Base-by-base conservation (phyloP, 2,797 vertebrate species). In the Danio albolineatus region DNA sequence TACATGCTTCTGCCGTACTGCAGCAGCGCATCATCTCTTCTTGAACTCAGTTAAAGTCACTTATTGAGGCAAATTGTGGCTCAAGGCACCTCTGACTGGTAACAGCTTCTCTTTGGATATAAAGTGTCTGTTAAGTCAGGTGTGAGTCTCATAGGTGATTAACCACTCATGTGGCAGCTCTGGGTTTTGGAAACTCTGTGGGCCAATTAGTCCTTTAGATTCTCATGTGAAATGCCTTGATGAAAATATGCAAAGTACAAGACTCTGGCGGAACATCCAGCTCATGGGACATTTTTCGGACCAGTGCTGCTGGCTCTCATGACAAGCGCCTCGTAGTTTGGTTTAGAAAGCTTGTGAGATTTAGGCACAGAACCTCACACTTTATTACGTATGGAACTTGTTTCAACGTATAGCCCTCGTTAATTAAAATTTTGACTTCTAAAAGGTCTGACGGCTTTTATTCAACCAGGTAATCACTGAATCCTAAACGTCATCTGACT, bases 151-250 rank as follows among this genome's bases (percentile, higher is more conserved):
- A 82, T 81, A 88, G 89, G 91, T 93, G 91, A 92, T 93, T 91
- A 92, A 89, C 85, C 88, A 89, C 90, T 93, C 84, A 86, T 89
- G 89, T 86, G 90, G 90, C 89, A 90, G 90, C 87, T 86, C 87
- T 91, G 88, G 87, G 88, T 86, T 87, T 84, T 88, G 85, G 88
- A 93, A 93, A 93, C 93, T 93, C 92, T 88, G 59, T 73, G 90
- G 92, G 86, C 94, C 91, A 94, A 94, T 94, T 94, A 93, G 92
- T 92, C 90, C 90, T 91, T 88, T 86, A 89, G 91, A 90, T 90
- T 90, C 89, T 90, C 90, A 92, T 93, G 91, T 92, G 92, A 94
- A 93, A 74, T 54, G 72, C 66, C 82, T 73, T 78, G 75, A 81
- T 81, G 64, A 70, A 78, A 77, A 79, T 69, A 70, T 67, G 75